phyloP scores from a whole-genome alignment of 2,797 vertebrate species.

The Mus caroli region DNA sequence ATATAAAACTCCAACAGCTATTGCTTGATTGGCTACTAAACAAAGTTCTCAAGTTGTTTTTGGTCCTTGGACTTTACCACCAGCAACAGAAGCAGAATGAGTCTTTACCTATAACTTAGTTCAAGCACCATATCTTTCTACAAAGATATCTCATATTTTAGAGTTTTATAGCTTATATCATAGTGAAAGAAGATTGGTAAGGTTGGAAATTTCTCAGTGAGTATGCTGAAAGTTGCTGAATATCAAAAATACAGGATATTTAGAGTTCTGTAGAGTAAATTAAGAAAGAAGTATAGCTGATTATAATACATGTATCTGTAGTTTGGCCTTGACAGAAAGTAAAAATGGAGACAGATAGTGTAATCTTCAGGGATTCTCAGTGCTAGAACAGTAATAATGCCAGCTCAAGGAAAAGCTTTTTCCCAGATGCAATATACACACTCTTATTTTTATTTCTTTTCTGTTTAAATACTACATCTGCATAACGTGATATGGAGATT shows the following conservation, averaged over 20 bases:
- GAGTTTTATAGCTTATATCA: background rate
- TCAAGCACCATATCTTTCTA: background rate
- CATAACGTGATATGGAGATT: background rate
- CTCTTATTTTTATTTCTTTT: constrained; percentile 34
- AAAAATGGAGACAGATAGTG: background rate
- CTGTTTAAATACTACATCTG: background rate
- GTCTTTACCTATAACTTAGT: background rate
- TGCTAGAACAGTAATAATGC: background rate
- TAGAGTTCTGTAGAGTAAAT: background rate
- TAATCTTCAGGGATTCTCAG: background rate
- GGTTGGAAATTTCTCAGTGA: background rate
- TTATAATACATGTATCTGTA: background rate
- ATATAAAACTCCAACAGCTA: background rate
- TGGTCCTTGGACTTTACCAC: background rate
- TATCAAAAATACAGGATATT: background rate
- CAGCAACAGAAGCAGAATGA: too few relatives aligned
- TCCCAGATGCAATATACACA: background rate
- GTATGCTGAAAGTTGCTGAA: background rate
- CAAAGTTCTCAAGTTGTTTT: fast-evolving
- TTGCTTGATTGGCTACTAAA: background rate
- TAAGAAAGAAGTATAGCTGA: background rate
- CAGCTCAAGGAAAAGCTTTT: background rate
- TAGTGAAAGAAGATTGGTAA: background rate
- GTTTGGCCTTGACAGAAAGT: background rate
- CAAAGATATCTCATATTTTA: background rate